Evolutionary conservation across 2,797 vertebrate genomes (phyloP).

Genomic region (Pteropus rufus): DNA sequence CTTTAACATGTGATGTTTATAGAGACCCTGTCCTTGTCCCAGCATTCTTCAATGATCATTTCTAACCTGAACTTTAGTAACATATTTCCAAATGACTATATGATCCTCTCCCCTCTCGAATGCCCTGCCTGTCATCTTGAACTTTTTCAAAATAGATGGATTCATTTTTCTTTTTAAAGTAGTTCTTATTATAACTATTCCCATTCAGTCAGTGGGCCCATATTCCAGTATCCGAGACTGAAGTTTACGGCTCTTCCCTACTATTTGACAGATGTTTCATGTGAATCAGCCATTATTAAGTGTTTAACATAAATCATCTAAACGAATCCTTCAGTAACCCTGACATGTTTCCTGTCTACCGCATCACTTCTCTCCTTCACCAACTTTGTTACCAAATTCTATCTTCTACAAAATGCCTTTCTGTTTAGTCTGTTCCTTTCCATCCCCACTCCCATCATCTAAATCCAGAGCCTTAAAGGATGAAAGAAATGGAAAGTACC

Average conservation of each 20-base stretch:
- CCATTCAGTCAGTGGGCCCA: not conserved
- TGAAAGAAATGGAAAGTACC: not conserved
- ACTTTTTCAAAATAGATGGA: not conserved
- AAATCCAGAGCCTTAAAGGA: not conserved
- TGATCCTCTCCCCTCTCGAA: not conserved
- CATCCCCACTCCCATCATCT: not conserved
- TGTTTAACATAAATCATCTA: not conserved
- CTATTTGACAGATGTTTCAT: not conserved
- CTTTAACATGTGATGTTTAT: not conserved
- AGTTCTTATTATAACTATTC: not conserved
- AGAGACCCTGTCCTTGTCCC: not conserved
- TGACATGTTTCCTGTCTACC: not conserved
- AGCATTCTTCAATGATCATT: not conserved
- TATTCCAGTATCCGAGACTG: not conserved
- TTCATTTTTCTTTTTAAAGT: conserved; percentile 31
- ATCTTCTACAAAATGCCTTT: not conserved
- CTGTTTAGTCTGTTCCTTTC: not conserved
- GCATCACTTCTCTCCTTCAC: not conserved
- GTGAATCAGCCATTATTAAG: not conserved
- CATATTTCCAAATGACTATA: not conserved
- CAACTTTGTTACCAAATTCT: not conserved
- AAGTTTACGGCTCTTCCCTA: not conserved
- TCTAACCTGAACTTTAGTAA: not conserved
- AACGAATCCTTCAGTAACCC: not conserved
- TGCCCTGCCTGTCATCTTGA: not conserved